Percentiles rank a stretch among this genome's conserved stretches.
phyloP scores from a whole-genome alignment of 2,797 vertebrate species.

The Florisuga fusca region DNA sequence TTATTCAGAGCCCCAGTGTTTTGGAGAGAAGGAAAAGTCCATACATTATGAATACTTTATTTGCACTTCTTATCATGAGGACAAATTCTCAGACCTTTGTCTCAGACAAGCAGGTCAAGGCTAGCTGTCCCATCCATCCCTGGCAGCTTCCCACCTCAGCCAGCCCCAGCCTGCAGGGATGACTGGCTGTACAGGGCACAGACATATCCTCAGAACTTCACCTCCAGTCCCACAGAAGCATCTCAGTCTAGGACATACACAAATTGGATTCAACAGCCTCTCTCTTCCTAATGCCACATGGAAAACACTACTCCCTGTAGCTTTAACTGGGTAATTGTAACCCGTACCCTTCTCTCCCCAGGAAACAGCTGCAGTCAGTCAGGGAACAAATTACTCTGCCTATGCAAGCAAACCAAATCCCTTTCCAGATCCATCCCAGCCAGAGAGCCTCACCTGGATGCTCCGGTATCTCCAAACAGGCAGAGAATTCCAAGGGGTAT shows the following conservation, averaged over 20 bases:
- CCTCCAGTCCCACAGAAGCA: background rate
- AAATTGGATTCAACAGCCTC: background rate
- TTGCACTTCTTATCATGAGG: background rate
- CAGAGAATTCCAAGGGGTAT: background rate
- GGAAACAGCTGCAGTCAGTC: background rate
- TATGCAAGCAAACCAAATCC: background rate
- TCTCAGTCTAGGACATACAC: rapidly evolving
- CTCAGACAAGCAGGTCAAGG: background rate
- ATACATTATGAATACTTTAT: background rate
- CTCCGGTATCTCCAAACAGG: background rate
- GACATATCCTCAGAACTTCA: background rate
- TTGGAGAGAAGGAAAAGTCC: background rate
- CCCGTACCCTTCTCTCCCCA: background rate
- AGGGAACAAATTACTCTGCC: background rate
- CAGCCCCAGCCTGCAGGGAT: background rate
- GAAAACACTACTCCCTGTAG: background rate
- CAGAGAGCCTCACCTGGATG: background rate
- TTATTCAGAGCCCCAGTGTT: background rate
- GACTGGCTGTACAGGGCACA: background rate
- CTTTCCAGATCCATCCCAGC: background rate
- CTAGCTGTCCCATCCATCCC: background rate
- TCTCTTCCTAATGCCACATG: background rate
- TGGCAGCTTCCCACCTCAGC: background rate
- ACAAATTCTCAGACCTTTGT: background rate
- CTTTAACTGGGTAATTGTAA: background rate